These are phyloP conservation scores for Podocnemis expansa DNA, from an alignment of 2,113 vertebrate species.

Conservation along the genomic window DNA sequence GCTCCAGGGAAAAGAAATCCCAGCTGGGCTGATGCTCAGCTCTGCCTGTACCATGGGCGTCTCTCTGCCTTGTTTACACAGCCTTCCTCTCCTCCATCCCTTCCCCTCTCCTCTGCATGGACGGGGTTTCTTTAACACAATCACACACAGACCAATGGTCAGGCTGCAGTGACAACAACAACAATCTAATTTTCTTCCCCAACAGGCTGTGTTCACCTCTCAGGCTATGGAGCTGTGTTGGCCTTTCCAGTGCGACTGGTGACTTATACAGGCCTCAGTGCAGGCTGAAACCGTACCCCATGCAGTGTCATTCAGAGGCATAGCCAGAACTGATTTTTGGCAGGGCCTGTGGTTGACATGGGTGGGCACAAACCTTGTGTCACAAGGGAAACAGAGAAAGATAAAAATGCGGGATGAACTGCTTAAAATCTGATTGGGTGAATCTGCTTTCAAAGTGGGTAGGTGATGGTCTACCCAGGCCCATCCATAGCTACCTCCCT, in stretches of 20 bases:
- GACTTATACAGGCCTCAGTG: neutral
- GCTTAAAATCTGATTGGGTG: no score
- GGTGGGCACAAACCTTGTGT: no score
- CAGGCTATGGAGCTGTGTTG: neutral
- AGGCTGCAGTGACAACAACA: neutral
- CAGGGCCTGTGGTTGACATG: no score
- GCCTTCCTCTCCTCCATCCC: neutral
- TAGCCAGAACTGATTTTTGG: no score
- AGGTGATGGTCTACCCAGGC: no score
- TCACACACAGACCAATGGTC: neutral
- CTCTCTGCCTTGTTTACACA: neutral
- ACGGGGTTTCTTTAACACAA: neutral
- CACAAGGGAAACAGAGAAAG: no score
- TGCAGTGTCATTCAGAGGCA: no score
- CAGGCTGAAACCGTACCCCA: no score
- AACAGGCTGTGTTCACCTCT: neutral
- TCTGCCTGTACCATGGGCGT: neutral
- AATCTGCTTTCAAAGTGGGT: no score
- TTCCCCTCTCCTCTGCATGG: neutral
- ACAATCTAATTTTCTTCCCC: neutral
- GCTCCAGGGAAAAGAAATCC: neutral
- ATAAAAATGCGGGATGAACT: no score
- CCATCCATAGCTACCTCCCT: no score
- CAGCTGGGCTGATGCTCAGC: neutral
- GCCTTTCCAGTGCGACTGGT: neutral